Evolutionary conservation across 35 echinoderm and acorn worm species (phyloP).

Genomic region (Lytechinus variegatus): DNA sequence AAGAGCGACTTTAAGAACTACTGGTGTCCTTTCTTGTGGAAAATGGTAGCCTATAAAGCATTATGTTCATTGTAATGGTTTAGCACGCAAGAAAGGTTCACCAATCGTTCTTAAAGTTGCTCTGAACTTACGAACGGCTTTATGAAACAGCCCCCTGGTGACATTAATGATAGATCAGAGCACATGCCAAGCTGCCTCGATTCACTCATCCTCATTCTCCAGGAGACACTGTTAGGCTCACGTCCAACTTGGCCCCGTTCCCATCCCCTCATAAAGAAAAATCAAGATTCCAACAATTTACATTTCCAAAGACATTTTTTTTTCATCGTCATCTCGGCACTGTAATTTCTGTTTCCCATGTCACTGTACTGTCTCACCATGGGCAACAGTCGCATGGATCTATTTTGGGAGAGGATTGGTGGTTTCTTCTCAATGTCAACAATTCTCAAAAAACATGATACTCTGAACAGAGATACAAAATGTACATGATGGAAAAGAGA

Average conservation of each 20-base stretch:
- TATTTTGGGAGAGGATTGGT: not conserved
- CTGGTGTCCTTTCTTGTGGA: too few relatives aligned
- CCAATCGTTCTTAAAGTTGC: too few relatives aligned
- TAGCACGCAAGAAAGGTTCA: too few relatives aligned
- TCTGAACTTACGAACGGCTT: not conserved
- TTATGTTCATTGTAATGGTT: too few relatives aligned
- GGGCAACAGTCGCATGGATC: not conserved
- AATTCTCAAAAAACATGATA: not conserved
- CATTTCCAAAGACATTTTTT: not conserved
- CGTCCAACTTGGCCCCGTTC: not conserved
- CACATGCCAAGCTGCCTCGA: not conserved
- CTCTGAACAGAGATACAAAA: not conserved
- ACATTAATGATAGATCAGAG: not conserved
- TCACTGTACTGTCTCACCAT: not conserved
- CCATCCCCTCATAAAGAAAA: not conserved
- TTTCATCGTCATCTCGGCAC: not conserved
- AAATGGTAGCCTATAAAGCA: too few relatives aligned
- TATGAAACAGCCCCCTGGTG: not conserved
- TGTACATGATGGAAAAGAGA: too few relatives aligned
- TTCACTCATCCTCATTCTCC: constrained; percentile 2
- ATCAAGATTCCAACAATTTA: not conserved
- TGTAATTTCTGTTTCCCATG: constrained; percentile 4
- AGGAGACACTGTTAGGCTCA: not conserved
- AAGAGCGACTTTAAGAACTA: too few relatives aligned
- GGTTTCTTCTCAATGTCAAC: not conserved